Conservation (phyloP, 1,140 invertebrate genomes). For the Chironomus tepperi region DNA sequence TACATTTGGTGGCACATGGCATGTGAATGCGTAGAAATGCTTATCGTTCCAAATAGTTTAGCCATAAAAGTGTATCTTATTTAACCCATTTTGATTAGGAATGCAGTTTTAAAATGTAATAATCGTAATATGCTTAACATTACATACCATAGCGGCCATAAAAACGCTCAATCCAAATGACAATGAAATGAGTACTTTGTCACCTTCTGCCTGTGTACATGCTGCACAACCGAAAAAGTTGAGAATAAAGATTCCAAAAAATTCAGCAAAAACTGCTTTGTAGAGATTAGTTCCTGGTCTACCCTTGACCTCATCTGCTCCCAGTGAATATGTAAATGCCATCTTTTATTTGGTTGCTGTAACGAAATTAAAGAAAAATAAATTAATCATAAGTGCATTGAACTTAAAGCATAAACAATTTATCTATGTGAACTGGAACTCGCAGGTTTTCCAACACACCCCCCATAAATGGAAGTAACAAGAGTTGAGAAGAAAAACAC, state of each 20-base stretch:
- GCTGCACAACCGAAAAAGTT: conserved; percentile 81
- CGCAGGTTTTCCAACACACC: no score
- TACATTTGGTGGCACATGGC: background rate
- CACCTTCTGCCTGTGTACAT: conserved; percentile 43
- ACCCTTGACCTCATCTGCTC: background rate
- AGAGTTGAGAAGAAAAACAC: no score
- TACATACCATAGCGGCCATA: conserved; percentile 60
- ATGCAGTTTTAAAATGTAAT: background rate
- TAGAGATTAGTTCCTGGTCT: background rate
- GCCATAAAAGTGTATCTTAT: background rate
- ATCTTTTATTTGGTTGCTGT: background rate
- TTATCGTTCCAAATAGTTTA: background rate
- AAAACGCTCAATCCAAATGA: conserved; percentile 81
- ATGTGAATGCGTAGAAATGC: no score
- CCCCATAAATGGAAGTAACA: no score
- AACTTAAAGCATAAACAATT: no score
- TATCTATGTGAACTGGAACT: no score
- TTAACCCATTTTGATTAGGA: background rate
- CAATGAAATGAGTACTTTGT: conserved; percentile 69
- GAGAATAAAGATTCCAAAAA: conserved; percentile 64
- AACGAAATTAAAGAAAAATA: background rate
- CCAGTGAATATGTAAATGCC: conserved; percentile 7
- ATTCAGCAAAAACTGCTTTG: conserved; percentile 10
- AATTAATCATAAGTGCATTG: no score
- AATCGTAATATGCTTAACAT: background rate